These are phyloP conservation scores for Philopedon plagiatum DNA, from an alignment of 2,888 invertebrate species.

Conservation along the genomic window DNA sequence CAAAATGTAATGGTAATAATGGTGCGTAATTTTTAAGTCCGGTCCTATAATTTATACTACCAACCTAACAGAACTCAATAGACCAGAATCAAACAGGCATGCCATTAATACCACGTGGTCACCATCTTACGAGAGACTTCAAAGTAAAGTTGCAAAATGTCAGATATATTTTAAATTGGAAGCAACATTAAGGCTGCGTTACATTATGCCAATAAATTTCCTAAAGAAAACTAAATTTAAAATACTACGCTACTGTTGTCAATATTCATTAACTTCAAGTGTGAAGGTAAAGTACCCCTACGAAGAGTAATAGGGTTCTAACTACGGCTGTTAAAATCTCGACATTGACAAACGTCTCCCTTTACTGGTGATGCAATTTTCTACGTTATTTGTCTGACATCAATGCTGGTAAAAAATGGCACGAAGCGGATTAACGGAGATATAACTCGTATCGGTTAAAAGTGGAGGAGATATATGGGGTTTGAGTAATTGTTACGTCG, in stretches of 20 bases:
- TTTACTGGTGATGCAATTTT: slow-evolving; percentile 30
- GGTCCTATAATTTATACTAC: no score
- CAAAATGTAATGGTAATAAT: no score
- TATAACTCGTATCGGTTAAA: slow-evolving; percentile 32
- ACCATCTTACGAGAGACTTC: no score
- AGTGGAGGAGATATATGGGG: slow-evolving; percentile 30
- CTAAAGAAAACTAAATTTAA: background rate
- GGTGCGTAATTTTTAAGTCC: no score
- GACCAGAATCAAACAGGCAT: no score
- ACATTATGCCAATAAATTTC: background rate
- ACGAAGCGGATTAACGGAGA: slow-evolving; percentile 26
- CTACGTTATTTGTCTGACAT: slow-evolving; percentile 32
- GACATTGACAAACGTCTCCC: slow-evolving; percentile 25
- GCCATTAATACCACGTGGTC: no score
- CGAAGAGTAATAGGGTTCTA: slow-evolving; percentile 25
- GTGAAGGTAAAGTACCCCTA: slow-evolving; percentile 1
- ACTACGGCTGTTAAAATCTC: slow-evolving; percentile 31
- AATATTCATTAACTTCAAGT: slow-evolving; percentile 13
- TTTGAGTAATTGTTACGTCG: slow-evolving; percentile 35
- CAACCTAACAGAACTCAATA: no score
- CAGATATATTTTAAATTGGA: no score
- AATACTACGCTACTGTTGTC: slow-evolving; percentile 9
- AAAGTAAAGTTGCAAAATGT: no score
- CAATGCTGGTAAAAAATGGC: slow-evolving; percentile 30
- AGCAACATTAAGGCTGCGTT: no score